Evolutionary conservation across 2,113 vertebrate species (phyloP).

Genomic region (Platysternon megacephalum): DNA sequence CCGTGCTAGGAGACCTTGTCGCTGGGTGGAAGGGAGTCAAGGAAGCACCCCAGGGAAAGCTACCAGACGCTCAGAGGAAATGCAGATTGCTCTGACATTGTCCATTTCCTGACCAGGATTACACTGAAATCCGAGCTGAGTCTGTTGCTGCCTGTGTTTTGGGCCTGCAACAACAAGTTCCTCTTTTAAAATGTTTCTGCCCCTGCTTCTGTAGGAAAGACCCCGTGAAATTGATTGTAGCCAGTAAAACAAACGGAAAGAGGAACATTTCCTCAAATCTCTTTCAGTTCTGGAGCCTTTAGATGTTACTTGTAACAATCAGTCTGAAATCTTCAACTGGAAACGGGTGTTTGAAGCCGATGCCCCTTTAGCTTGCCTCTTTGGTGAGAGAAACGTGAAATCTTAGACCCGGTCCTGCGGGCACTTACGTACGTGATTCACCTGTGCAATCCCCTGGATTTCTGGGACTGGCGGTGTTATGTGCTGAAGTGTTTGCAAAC

Average conservation of each 20-base stretch:
- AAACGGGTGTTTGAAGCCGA: not conserved
- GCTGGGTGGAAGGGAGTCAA: not conserved
- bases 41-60: not conserved
- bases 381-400: not conserved
- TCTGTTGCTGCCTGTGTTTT: not conserved
- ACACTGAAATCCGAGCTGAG: not conserved
- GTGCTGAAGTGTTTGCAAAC: not conserved
- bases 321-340: not conserved
- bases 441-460: not conserved
- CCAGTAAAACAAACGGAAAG: not conserved
- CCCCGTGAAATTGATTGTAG: not conserved
- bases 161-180: fast-evolving
- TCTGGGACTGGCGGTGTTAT: not conserved
- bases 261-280: not conserved
- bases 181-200: not conserved
- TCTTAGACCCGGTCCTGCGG: not conserved
- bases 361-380: not conserved
- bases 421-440: not conserved
- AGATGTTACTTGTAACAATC: not conserved
- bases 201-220: not conserved
- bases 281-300: not conserved
- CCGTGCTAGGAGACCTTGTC: not conserved
- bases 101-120: not conserved
- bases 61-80: not conserved
- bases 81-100: not conserved